Evolutionary conservation across 1,140 invertebrate species (phyloP), one percentile per base, ranked within the genome.

Genomic region (Drosophila albomicans): DNA sequence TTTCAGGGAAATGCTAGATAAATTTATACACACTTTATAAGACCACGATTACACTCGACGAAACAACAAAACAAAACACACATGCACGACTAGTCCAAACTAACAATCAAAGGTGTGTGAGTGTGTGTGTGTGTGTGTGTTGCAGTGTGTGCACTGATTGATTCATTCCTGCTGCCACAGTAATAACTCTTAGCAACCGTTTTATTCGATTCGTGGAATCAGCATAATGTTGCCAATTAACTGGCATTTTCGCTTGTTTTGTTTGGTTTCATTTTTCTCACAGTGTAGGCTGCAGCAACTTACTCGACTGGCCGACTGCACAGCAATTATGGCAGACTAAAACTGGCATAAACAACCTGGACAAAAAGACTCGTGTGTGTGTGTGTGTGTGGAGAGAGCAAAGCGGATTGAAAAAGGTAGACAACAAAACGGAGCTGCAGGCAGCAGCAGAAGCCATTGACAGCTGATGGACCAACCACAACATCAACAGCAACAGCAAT

Each of bases 401-500:
- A 45, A 69, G 48, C 56, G 56, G 56, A 71, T 59, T 59, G 10
- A 49, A 57, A 62, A 57, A 67, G 64, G 57, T 48, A 62, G 57
- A 75, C 49, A 69, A 43, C 64, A 59, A 43, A 38, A 25, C 20
- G 13, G 38, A 16, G 72, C 62, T 75, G 73, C 64, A 62, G 73
- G 52, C 68, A 48, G 41, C 54, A 25, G 49, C 77, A 72, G 46
- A 72, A 80, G 72, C 81, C 77, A 82, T 82, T 82, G 68, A 76
- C 74, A 76, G 74, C 68, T 76, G 74, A 82, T 87, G 75, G 77
- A 88, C 70, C 49, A 20, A 72, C 52, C 48, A 72, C 69, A 71
- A 52, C 64, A 64, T 59, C 46, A 70, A 57, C 43, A 58, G 13
- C 11, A 61, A 57, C 11, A 62, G 52, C 11, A 61, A 57, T 8